Percentiles rank a stretch among this genome's conserved stretches.
Evolutionary conservation across 2,888 invertebrate species (phyloP).

Genomic region (Nymphalis polychloros): DNA sequence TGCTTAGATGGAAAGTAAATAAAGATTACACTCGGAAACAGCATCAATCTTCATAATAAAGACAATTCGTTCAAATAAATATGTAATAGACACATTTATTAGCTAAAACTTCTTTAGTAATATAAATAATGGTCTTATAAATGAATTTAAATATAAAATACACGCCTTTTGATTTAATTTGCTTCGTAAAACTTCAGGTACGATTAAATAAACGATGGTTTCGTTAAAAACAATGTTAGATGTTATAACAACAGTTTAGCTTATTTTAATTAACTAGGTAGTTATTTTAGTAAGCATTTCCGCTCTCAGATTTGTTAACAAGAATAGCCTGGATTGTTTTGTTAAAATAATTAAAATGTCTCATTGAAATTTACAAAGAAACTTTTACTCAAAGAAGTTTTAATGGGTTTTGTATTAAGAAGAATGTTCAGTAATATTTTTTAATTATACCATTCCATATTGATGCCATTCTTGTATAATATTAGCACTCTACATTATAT

Average conservation of each 20-base stretch:
- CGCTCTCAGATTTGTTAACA: slow-evolving; percentile 6
- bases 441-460: not conserved
- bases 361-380: slow-evolving; percentile 6
- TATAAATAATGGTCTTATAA: too few relatives aligned
- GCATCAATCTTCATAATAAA: not conserved
- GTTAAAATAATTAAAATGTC: slow-evolving; percentile 4
- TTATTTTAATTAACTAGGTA: slow-evolving; percentile 7
- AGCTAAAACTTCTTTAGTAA: too few relatives aligned
- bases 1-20: too few relatives aligned
- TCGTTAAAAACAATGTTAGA: slow-evolving; percentile 4
- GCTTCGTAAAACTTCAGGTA: not conserved
- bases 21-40: not conserved
- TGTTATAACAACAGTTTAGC: not conserved
- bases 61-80: too few relatives aligned
- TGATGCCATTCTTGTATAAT: not conserved
- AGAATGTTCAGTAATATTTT: not conserved
- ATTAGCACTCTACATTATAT: not conserved
- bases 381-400: slow-evolving; percentile 5
- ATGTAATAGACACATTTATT: too few relatives aligned
- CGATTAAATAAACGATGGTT: not conserved
- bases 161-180: not conserved
- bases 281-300: slow-evolving; percentile 9
- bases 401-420: not conserved
- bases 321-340: slow-evolving; percentile 6
- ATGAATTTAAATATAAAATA: not conserved